Evolutionary conservation across 2,113 vertebrate species (phyloP), one percentile per base, ranked within the genome.

Genomic region (Calonectris borealis): DNA sequence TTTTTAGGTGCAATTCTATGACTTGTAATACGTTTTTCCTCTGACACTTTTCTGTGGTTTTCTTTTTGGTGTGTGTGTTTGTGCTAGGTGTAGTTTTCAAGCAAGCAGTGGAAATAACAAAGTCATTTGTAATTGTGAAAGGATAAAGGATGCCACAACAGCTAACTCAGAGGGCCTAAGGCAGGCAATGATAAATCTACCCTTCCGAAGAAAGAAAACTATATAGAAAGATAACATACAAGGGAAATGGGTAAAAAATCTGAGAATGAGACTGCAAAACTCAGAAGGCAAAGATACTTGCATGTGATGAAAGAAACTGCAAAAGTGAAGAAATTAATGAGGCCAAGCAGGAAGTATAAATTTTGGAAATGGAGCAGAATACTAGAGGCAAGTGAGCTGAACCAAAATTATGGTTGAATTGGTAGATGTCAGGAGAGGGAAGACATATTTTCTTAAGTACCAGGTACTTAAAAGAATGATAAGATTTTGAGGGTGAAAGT

Each of bases 401-500:
- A 54, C 8, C 6, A 86, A 72, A 94, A 65, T 80, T 48, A 21
- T 32, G 22, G 18, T 75, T 60, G 72, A 92, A 51, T 71, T 62
- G 18, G 44, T 76, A 65, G 66, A 72, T 76, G 36, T 89, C 69
- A 57, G 36, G 40, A 95, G 46, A 76, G 12, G 17, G 49, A 92
- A 86, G 54, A 79, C 27, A 72, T 16, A 6, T 89, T 78, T 94
- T 81, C 75, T 65, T 15, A 49, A 81, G 72, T 89, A 84, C 32
- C 19, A 69, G 34, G 57, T 72, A 65, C 80, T 91, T 92, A 49
- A 82, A 94, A 86, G 64, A 49, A 73, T 73, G 58, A 65, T 87
- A 94, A 93, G 69, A 91, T 84, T 95, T 96, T 91, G 72, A 87
- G 44, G 31, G 83, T 92, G 83, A 82, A 96, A 92, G 55, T 89